Evolutionary conservation across 2,113 vertebrate species (phyloP), one percentile per base, ranked within the genome.

Genomic region (Acrocephalus kingi): DNA sequence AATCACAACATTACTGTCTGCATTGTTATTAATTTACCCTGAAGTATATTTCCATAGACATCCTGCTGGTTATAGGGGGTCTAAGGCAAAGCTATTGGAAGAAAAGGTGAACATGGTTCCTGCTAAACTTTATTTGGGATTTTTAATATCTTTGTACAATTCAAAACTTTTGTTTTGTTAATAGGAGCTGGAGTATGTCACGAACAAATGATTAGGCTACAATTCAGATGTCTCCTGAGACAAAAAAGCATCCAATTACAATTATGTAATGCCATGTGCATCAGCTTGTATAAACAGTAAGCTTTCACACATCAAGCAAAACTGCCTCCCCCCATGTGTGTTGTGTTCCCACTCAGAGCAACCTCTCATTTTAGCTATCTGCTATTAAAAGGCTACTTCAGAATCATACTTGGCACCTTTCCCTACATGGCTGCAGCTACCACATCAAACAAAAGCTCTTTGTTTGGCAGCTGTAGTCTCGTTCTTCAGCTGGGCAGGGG

Each of bases 321-420:
- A 75, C 41, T 37, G 13, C 77, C 69, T 75, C 43, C 28, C 46
- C 30, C 5, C 0, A 11, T 21, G 48, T 35, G 73, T 62, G 73
- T 24, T 87, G 55, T 90, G 80, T 49, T 89, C 89, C 75, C 54
- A 90, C 52, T 68, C 64, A 63, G 87, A 75, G 52, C 49, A 94
- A 68, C 66, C 77, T 94, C 77, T 88, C 63, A 62, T 92, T 92
- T 92, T 86, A 96, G 75, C 55, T 51, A 43, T 84, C 68, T 86
- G 64, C 82, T 96, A 92, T 94, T 92, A 84, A 92, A 89, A 94
- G 75, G 46, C 78, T 80, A 73, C 89, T 92, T 92, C 78, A 84
- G 22, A 94, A 80, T 78, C 59, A 33, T 48, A 35, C 62, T 90
- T 86, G 93, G 89, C 86, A 83, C 64, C 31, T 90, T 85, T 94